Evolutionary conservation across 2,888 invertebrate genomes (phyloP).

Genomic region (Synergus laeviventris): DNA sequence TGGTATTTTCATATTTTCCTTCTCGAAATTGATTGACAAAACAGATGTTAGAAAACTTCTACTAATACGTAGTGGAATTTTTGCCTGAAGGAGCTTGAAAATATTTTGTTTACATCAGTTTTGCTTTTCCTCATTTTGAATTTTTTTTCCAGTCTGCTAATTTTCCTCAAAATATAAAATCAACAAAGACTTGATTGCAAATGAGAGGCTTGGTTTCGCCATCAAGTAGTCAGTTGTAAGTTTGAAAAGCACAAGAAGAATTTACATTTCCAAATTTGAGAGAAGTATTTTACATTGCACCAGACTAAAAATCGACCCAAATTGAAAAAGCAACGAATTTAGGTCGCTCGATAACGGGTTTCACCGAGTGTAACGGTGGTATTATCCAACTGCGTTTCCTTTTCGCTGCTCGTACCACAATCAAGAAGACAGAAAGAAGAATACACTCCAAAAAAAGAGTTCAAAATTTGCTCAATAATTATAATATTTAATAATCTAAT

Average conservation of each 20-base stretch:
- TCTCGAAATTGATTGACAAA: background rate
- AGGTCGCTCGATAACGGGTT: slow-evolving; percentile 61
- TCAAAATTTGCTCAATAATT: background rate
- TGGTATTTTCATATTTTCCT: background rate
- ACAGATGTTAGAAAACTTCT: background rate
- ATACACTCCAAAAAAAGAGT: slow-evolving; percentile 1
- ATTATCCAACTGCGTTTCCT: slow-evolving; percentile 58
- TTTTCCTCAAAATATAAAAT: background rate
- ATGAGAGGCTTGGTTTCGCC: background rate
- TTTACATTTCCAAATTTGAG: background rate
- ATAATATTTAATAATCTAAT: background rate
- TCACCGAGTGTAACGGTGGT: slow-evolving; percentile 53
- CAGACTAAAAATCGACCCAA: slow-evolving; percentile 36
- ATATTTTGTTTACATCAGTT: background rate
- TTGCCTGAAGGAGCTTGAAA: background rate
- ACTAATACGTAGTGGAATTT: background rate
- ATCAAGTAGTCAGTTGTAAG: background rate
- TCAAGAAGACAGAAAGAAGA: slow-evolving; percentile 23
- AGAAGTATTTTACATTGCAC: background rate
- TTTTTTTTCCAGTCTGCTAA: background rate
- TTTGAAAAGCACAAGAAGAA: background rate
- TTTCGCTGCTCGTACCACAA: slow-evolving; percentile 47
- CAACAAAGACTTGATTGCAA: background rate
- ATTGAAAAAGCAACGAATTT: slow-evolving; percentile 45
- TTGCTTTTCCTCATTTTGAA: background rate